phyloP scores from a whole-genome alignment of 2,797 vertebrate species.

The Sylvia borin region DNA sequence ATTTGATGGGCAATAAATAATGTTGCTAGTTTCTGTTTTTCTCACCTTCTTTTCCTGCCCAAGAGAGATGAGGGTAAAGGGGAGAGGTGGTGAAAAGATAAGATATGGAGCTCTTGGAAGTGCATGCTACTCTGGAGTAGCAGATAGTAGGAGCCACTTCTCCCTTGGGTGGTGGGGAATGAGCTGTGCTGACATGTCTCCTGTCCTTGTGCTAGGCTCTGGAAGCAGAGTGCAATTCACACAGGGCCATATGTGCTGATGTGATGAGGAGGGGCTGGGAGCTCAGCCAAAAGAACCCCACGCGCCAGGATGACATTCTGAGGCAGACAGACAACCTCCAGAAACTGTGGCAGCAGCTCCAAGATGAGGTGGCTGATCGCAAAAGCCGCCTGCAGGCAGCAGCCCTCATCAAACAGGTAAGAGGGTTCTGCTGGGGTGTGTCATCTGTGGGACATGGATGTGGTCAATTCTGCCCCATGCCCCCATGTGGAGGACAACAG shows the following conservation, averaged over 20 bases:
- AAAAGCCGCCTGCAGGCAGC: constrained; percentile 80
- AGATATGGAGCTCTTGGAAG: not conserved
- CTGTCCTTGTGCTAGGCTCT: constrained; percentile 72
- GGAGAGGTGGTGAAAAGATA: not conserved
- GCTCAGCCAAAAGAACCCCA: constrained; percentile 73
- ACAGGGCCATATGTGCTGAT: constrained; percentile 75
- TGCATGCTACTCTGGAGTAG: not conserved
- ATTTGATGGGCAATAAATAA: not conserved
- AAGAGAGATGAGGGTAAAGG: not conserved
- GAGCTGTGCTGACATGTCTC: not conserved
- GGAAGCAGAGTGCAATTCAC: constrained; percentile 82
- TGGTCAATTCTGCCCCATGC: not conserved
- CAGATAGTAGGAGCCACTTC: not conserved
- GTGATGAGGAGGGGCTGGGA: constrained; percentile 80
- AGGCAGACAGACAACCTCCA: constrained; percentile 79
- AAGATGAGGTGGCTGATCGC: constrained; percentile 62
- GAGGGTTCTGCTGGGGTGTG: not conserved
- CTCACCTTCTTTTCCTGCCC: not conserved
- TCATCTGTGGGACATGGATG: rapidly evolving
- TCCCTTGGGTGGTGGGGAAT: not conserved
- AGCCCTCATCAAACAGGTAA: constrained; percentile 83
- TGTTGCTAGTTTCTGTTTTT: not conserved
- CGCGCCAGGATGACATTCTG: constrained; percentile 63
- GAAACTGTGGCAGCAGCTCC: constrained; percentile 82
- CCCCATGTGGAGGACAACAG: not conserved